Evolutionary conservation across 30 jellyfish, hydroid and myxozoan species (phyloP).

Genomic region (Aurelia aurita): DNA sequence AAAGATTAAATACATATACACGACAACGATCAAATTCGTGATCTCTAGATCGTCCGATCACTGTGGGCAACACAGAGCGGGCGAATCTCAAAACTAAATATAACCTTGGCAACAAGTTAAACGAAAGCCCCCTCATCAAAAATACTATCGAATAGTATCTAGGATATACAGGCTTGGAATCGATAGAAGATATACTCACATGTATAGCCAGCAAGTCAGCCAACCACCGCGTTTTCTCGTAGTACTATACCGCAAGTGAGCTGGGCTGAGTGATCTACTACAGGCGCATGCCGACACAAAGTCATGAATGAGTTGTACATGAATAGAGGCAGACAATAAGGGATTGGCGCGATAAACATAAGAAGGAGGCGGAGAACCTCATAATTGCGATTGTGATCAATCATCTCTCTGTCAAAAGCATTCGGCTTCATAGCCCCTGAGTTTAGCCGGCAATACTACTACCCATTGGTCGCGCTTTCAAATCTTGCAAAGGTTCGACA

Average conservation of each 20-base stretch:
- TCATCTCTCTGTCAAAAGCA: constrained; percentile 24
- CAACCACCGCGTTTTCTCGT: not conserved
- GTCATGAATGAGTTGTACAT: constrained; percentile 37
- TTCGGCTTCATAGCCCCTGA: constrained; percentile 31
- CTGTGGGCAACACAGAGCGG: too few species aligned
- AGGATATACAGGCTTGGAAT: too few species aligned
- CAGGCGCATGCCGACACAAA: constrained; percentile 50
- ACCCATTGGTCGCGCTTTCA: not conserved
- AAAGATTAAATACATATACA: too few species aligned
- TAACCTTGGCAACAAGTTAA: too few species aligned
- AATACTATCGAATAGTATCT: too few species aligned
- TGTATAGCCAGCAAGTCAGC: not conserved
- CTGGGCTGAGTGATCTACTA: constrained; percentile 25
- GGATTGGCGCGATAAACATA: constrained; percentile 43
- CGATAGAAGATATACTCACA: not conserved
- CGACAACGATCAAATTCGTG: too few species aligned
- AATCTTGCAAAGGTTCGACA: too few species aligned
- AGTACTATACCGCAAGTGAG: constrained; percentile 29
- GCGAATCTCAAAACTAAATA: too few species aligned
- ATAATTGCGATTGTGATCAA: constrained; percentile 32
- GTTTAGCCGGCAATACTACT: constrained; percentile 25
- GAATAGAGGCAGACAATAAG: constrained; percentile 44
- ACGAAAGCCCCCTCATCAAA: too few species aligned
- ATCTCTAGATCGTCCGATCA: too few species aligned
- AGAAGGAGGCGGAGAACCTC: constrained; percentile 52